These are phyloP conservation scores for Oreohelix idahoensis DNA, from an alignment of 1,140 invertebrate species.

Conservation along the genomic window DNA sequence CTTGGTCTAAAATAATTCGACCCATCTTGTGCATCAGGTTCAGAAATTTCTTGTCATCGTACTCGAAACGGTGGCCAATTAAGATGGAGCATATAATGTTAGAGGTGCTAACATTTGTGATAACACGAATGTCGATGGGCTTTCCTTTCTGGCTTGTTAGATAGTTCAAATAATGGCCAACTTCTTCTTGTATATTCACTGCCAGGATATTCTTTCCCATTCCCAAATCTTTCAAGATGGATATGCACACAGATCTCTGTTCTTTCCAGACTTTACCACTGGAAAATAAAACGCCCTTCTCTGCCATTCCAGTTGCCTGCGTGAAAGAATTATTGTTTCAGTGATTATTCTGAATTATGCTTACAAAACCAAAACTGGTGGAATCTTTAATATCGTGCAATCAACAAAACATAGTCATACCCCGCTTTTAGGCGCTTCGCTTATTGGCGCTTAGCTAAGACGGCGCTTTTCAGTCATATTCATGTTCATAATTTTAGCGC, in stretches of 20 bases:
- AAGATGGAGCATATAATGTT: slow-evolving; percentile 53
- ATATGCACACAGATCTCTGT: slow-evolving; percentile 83
- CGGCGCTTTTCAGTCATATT: too few relatives aligned
- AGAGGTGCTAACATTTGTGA: slow-evolving; percentile 40
- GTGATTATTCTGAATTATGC: too few relatives aligned
- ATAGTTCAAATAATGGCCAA: slow-evolving; percentile 21
- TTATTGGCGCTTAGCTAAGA: too few relatives aligned
- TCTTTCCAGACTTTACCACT: slow-evolving; percentile 87
- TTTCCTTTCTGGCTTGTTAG: slow-evolving; percentile 29
- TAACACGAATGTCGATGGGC: slow-evolving; percentile 30
- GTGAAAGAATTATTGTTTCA: too few relatives aligned
- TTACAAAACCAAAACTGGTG: too few relatives aligned
- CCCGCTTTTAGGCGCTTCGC: too few relatives aligned
- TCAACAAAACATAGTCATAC: too few relatives aligned
- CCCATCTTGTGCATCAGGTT: slow-evolving; percentile 22
- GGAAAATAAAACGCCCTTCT: slow-evolving; percentile 69
- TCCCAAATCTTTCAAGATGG: slow-evolving; percentile 83
- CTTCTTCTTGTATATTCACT: slow-evolving; percentile 75
- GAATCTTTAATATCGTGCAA: too few relatives aligned
- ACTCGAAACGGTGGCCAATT: slow-evolving; percentile 58
- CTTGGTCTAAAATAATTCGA: slow-evolving; percentile 1
- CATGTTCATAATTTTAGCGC: too few relatives aligned
- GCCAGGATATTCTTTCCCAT: slow-evolving; percentile 82
- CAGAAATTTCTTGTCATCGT: slow-evolving; percentile 69
- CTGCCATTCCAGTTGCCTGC: background rate